Base-by-base conservation (phyloP, 92 coral and sea anemone genomes). In the Epizoanthus stellaris region DNA sequence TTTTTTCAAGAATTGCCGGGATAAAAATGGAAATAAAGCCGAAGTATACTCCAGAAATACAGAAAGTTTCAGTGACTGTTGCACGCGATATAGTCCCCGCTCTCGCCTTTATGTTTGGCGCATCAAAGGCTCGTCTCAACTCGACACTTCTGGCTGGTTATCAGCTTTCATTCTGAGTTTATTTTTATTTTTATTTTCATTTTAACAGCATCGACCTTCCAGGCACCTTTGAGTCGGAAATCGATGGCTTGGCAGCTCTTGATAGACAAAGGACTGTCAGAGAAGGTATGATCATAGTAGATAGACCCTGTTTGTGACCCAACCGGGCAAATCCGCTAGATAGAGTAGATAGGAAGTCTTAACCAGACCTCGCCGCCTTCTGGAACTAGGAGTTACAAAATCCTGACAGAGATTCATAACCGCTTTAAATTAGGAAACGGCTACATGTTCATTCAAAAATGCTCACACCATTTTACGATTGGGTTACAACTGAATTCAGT, bases 151-250 rank as follows among this genome's bases (percentile, higher is more conserved):
- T 9, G 14, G 12, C 15, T 6, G 56, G 56, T 9, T 1, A 10
- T 12, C 3, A 3, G 56, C 56, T 52, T 52, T 52, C 56, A 10
- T 52, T 52, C 12, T 52, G 56, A 52, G 56, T 7, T 47, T 10
- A 6, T n/a, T n/a, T 52, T 45, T 4, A 45, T 45, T 45, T 45
- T 52, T 52, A 1, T 76, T 4, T 64, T 62, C 12, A 47, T 20
- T 59, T 63, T 14, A 39, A 79, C 83, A 79, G 83, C 20, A 64
- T 79, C 49, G 83, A 79, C 15, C 83, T 79, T 63, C 83, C 83
- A 15, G 67, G 83, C 72, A 79, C 83, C 83, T 79, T 79, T 63
- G 83, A 79, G 65, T 79, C 83, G 21, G 83, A 79, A 79, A 79
- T 79, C 54, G 73, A 79, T 11, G 65, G 83, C 53, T 79, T 79